Evolutionary conservation across 2,113 vertebrate genomes (phyloP), one percentile per base, ranked within the genome.

Genomic region (Cinclus mexicanus): DNA sequence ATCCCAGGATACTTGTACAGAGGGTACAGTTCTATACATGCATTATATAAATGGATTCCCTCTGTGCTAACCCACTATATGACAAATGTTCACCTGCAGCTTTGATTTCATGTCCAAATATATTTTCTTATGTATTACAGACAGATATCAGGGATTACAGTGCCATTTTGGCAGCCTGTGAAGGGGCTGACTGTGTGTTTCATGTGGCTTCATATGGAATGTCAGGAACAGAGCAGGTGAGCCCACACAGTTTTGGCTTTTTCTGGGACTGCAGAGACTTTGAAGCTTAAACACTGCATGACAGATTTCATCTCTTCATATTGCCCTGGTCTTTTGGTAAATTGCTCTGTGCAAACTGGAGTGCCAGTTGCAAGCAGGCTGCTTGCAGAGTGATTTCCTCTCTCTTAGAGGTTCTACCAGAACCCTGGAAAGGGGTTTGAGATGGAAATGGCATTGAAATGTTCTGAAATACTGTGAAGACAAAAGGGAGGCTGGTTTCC

Each of bases 161-260:
- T 12, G 98, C 98, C 28, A 95, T 99, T 26, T 94, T 97, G 76
- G 97, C 94, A 25, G 97, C 98, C 74, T 99, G 98, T 63, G 97
- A 99, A 94, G 99, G 98, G 5, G 98, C 98, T 12, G 98, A 99
- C 93, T 99, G 99, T 57, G 95, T 99, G 78, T 99, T 99, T 94
- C 99, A 99, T 6, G 97, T 98, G 18, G 99, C 99, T 7, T 99
- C 99, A 33, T 99, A 99, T 3, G 99, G 99, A 72, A 99, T 99
- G 99, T 99, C 99, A 0, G 99, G 99, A 61, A 98, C 95, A 79
- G 99, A 99, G 59, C 99, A 99, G 98, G 99, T 99, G 72, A 98
- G 97, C 96, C 25, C 70, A 52, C 50, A 60, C 10, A 17, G 16
- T 56, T 87, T 52, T 25, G 8, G 0, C 1, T 19, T 85, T 67